Base-by-base conservation (phyloP, 2,888 invertebrate genomes). In the Cosmia trapezina region DNA sequence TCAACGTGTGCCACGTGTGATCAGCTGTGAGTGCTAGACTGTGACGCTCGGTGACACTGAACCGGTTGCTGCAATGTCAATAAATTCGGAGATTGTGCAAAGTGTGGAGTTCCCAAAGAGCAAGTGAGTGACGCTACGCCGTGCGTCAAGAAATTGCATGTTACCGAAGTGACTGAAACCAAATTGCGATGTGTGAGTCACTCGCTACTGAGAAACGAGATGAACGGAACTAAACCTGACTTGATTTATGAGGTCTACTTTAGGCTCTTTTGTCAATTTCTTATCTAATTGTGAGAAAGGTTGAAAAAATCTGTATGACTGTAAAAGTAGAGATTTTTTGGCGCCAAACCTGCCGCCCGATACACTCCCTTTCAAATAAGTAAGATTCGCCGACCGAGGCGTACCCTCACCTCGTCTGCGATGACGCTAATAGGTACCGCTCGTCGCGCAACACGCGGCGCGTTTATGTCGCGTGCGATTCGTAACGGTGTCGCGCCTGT, bases 131-230 rank as follows among this genome's bases (percentile, higher is more conserved):
- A 37, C 37, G 45, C 61, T 62, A 17, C 62, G 64, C n/a, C 17
- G 68, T 73, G 73, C 80, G 80, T 66, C 80, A 80, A 79, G 37
- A 73, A 17, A 28, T 53, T 61, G 56, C 57, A 57, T 47, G 60
- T 64, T 19, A 47, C 45, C 28, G 12, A 49, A 64, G n/a, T 60
- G 70, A 70, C n/a, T 47, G 5, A 43, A 57, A 47, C 8, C 19
- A 43, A 65, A 41, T n/a, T 28, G 33, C 61, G 22, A 17, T 6
- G 37, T 12, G 51, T 70, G 69, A 80, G 49, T 83, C 80, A 80
- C 59, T 17, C 47, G 53, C 63, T 73, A 59, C 63, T 41, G 56
- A 51, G 73, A 79, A 83, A 33, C 22, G 41, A 51, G 22, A 73
- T 79, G 59, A 83, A 83, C 66, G 83, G 37, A 47, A 51, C 9